Evolutionary conservation across 2,113 vertebrate species (phyloP).

Genomic region (Malurus elegans): DNA sequence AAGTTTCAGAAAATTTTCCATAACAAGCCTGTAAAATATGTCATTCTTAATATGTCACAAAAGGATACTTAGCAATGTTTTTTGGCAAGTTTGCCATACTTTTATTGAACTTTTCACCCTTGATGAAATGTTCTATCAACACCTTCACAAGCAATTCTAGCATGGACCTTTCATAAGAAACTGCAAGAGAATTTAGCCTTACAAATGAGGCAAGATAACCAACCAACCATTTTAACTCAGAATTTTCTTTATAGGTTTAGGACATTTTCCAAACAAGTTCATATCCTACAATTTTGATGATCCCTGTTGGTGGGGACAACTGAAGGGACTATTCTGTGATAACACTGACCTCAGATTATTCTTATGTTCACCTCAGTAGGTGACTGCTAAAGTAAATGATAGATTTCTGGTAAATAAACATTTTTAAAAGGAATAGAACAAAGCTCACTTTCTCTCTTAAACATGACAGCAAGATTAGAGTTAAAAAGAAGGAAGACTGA

Average conservation of each 20-base stretch:
- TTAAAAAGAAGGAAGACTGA: background rate
- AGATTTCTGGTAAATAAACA: background rate
- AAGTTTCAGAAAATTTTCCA: background rate
- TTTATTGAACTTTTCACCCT: background rate
- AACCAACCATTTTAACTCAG: background rate
- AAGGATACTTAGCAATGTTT: background rate
- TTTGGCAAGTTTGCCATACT: background rate
- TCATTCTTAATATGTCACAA: background rate
- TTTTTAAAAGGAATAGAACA: background rate
- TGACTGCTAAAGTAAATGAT: background rate
- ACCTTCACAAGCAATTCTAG: background rate
- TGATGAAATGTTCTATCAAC: background rate
- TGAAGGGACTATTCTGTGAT: background rate
- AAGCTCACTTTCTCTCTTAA: background rate
- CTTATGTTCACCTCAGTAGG: background rate
- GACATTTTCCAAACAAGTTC: background rate
- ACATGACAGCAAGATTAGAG: background rate
- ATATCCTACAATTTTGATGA: background rate
- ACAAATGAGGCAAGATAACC: background rate
- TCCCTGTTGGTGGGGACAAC: background rate
- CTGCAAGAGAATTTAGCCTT: background rate
- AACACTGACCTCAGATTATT: background rate
- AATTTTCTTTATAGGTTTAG: background rate
- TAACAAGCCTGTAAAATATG: background rate
- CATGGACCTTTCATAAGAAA: background rate